Evolutionary conservation across 2,888 invertebrate genomes (phyloP), one percentile per base, ranked within the genome.

Genomic region (Onthophagus sagittarius): DNA sequence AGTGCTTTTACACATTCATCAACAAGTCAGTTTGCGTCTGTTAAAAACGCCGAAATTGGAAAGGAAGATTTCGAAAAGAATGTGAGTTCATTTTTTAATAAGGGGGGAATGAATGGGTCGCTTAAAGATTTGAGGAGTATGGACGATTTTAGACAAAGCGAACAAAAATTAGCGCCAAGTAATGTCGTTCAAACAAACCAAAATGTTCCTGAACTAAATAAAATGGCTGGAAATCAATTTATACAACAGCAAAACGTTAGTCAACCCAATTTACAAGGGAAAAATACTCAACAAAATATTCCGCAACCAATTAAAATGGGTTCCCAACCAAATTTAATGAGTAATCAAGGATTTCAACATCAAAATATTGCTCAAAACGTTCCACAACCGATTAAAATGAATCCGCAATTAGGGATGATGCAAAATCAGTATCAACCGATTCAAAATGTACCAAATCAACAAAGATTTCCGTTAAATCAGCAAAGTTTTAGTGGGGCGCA

Each of bases 11-110:
- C 76, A n/a, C 77, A 77, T 73, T 77, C 78, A 70, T 74, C 76
- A 13, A 77, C 77, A n/a, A 78, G 78, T 73, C 74, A 77, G 63
- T 78, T 77, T 71, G 76, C 77, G 0, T 76, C 77, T 71, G 75
- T 77, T 62, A 64, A 62, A 15, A 72, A 70, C 64, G 67, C 64
- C 31, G 32, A 70, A 53, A 11, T 53, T 53, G 39, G 11, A 4
- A 11, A 53, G 6, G 11, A 53, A 53, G 39, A 53, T 2, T 1
- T 9, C 7, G 39, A 53, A 53, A 53, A 53, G 5, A 53, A 53
- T 7, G 39, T 53, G 39, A 53, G 39, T 53, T 53, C 39, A 7
- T 53, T 53, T 53, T 53, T 53, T 53, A 53, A 53, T 53, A 53
- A 53, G 11, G 6, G 39, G 1, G 39, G 39, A 9, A 11, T 11